These are phyloP conservation scores for Drosophila algonquin DNA, from an alignment of 2,888 invertebrate genomes.

Conservation along the genomic window DNA sequence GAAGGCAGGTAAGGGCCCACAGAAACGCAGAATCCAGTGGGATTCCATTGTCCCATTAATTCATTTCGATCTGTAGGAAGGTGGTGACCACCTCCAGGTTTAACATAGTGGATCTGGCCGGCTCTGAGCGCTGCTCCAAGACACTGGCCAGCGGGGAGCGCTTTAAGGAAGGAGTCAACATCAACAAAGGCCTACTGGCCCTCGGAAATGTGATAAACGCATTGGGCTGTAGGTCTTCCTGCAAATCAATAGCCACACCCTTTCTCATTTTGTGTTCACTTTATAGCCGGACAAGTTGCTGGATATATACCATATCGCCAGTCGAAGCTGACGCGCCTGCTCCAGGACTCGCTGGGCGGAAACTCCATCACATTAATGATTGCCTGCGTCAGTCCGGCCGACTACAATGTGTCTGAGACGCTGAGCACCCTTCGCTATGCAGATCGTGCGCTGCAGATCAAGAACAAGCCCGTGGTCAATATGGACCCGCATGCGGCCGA, in stretches of 20 bases:
- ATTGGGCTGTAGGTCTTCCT: constrained; percentile 88
- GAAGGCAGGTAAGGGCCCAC: constrained; percentile 85
- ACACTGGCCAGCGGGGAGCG: constrained; percentile 95
- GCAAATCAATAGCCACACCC: neutral
- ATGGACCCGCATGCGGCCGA: constrained; percentile 92
- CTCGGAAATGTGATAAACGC: constrained; percentile 97
- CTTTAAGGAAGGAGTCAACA: constrained; percentile 95
- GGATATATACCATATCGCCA: constrained; percentile 95
- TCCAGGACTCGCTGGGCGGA: constrained; percentile 97
- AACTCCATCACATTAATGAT: constrained; percentile 97
- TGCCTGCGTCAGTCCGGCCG: constrained; percentile 97
- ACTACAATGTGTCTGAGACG: constrained; percentile 94
- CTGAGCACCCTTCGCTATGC: constrained; percentile 95
- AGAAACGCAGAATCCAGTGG: neutral
- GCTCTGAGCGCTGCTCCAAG: constrained; percentile 95
- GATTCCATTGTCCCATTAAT: neutral
- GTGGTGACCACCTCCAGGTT: constrained; percentile 92
- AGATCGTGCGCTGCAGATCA: constrained; percentile 93
- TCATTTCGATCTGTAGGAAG: constrained; percentile 84
- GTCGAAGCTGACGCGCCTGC: constrained; percentile 94
- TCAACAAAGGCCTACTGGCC: constrained; percentile 95
- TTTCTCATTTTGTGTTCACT: neutral
- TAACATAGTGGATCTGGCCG: constrained; percentile 95
- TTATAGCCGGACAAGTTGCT: constrained; percentile 75
- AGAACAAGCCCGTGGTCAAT: constrained; percentile 95